Conservation (phyloP, 2,797 vertebrate species). For the Pangasius sanitwongsei region DNA sequence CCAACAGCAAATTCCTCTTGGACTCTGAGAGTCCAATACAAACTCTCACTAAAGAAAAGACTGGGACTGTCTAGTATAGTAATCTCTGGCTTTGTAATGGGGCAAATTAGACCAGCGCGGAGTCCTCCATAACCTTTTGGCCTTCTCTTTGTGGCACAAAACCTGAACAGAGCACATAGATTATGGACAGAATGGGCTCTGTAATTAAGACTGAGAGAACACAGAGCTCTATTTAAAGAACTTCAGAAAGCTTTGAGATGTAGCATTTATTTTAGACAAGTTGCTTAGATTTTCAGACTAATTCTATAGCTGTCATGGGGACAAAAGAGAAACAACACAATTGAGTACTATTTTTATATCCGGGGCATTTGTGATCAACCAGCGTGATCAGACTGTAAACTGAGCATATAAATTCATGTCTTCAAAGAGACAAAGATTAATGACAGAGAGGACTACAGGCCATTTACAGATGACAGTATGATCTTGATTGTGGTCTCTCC, state of each 20-base stretch:
- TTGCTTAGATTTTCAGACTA: neutral
- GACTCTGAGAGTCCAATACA: conserved; percentile 22
- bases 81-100: conserved; percentile 41
- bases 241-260: conserved; percentile 12
- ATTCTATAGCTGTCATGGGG: conserved; percentile 15
- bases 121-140: neutral
- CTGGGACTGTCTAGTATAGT: conserved; percentile 17
- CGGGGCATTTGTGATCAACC: conserved; percentile 1
- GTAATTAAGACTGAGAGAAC: conserved; percentile 16
- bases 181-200: neutral
- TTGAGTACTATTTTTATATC: conserved; percentile 13
- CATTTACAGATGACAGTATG: conserved; percentile 32
- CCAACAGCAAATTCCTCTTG: conserved; percentile 47
- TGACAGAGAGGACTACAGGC: conserved; percentile 3
- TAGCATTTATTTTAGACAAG: conserved; percentile 5
- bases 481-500: conserved; percentile 29
- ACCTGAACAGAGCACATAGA: neutral
- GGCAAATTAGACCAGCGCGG: neutral
- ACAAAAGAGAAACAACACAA: neutral
- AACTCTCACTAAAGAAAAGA: neutral
- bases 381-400: conserved; percentile 10
- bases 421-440: conserved; percentile 15
- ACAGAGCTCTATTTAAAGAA: conserved; percentile 13
- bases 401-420: conserved; percentile 1
- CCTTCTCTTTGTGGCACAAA: neutral